Percentiles rank a stretch among this genome's conserved stretches.
phyloP scores from a whole-genome alignment of 2,113 vertebrate species.

The Engraulis encrasicolus region DNA sequence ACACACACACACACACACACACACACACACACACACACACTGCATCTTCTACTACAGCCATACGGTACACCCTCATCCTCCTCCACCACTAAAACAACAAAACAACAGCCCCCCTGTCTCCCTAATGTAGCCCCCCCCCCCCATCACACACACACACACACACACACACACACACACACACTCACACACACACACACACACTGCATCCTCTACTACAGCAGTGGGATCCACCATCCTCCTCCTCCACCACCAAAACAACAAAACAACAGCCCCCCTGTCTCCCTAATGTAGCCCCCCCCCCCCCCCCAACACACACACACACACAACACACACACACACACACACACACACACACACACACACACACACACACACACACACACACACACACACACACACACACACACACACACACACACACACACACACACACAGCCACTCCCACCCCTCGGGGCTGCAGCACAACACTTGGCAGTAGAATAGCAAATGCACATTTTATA shows the following conservation, averaged over 20 bases:
- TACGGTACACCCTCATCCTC: no score
- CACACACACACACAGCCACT: no score
- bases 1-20: neutral
- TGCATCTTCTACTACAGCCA: neutral
- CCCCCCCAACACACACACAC: no score
- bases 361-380: neutral
- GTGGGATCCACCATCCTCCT: no score
- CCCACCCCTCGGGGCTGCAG: neutral
- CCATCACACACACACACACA: neutral
- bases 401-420: neutral
- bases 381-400: neutral
- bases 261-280: neutral
- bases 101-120: neutral
- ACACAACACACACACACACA: no score
- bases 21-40: neutral
- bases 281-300: neutral
- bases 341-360: conserved; percentile 13
- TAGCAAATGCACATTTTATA: conserved; percentile 45
- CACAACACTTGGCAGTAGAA: conserved; percentile 40
- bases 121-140: neutral
- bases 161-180: neutral
- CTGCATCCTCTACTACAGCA: neutral
- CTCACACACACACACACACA: neutral
- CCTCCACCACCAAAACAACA: neutral
- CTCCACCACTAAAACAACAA: neutral